phyloP scores from a whole-genome alignment of 2,113 vertebrate species.

The Cranoglanis bouderius region DNA sequence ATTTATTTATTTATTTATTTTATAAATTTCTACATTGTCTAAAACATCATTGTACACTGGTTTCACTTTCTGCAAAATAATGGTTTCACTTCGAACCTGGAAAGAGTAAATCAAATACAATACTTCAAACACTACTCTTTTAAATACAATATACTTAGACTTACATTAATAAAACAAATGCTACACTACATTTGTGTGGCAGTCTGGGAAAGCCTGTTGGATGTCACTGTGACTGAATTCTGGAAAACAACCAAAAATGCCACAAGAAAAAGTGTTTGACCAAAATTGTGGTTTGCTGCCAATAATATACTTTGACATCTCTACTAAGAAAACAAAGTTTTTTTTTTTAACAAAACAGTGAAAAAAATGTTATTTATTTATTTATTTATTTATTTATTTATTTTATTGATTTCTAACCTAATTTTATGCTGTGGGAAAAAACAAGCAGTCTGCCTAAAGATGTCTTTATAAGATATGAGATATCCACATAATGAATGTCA shows the following conservation, averaged over 20 bases:
- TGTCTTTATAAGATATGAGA: too few species aligned
- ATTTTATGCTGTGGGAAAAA: not conserved
- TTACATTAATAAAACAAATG: not conserved
- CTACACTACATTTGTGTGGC: not conserved
- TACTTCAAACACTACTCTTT: not conserved
- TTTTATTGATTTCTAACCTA: too few species aligned
- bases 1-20: not conserved
- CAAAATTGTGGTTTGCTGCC: too few species aligned
- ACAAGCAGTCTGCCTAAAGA: not conserved
- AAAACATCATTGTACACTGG: slow-evolving; percentile 34
- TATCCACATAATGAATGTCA: not conserved
- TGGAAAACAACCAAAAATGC: too few species aligned
- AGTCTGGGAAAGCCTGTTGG: not conserved
- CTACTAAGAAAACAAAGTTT: too few species aligned
- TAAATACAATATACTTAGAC: not conserved
- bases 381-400: too few species aligned
- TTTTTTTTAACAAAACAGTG: not conserved
- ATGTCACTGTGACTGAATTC: not conserved
- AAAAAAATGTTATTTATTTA: too few species aligned
- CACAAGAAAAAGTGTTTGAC: not conserved
- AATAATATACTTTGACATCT: too few species aligned
- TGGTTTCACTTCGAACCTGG: not conserved
- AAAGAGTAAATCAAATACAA: not conserved
- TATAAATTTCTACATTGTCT: slow-evolving; percentile 39
- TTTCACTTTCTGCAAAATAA: slow-evolving; percentile 32